Evolutionary conservation across 2,113 vertebrate species (phyloP), one percentile per base, ranked within the genome.

Genomic region (Vulpes vulpes): DNA sequence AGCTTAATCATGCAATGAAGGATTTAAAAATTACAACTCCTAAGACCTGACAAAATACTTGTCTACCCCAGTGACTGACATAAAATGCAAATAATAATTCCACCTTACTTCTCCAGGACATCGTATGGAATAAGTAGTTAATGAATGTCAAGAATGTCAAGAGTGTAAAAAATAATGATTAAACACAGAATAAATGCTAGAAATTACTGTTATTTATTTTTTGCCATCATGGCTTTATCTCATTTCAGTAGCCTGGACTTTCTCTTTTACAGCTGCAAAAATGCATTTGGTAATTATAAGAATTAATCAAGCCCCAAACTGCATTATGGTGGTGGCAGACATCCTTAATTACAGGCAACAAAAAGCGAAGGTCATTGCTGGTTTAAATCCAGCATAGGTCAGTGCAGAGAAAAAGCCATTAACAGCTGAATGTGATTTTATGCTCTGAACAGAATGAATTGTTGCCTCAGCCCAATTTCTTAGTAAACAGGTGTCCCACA

Each of bases 281-380:
- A 96, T 93, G 62, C 51, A 83, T 89, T 92, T 96, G 88, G 94
- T 94, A 97, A 96, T 97, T 97, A 97, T 93, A 91, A 96, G 94
- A 98, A 94, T 98, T 98, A 97, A 97, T 98, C 96, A 98, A 89
- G 84, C 85, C 30, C 73, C 81, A 96, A 97, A 96, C 92, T 85
- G 78, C 92, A 92, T 96, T 84, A 85, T 96, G 84, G 96, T 86
- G 80, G 88, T 98, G 81, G 89, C 71, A 96, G 97, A 96, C 92
- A 96, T 91, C 71, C 88, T 97, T 98, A 98, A 98, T 98, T 97
- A 97, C 35, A 96, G 93, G 88, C 95, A 94, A 49, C 89, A 90
- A 92, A 95, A 97, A 95, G 23, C 0, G 20, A 98, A 98, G 97
- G 98, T 97, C 96, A 96, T 84, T 98, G 94, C 62, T 98, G 89